Evolutionary conservation across 2,888 invertebrate genomes (phyloP), one percentile per base, ranked within the genome.

Genomic region (Drosophila meridiana): DNA sequence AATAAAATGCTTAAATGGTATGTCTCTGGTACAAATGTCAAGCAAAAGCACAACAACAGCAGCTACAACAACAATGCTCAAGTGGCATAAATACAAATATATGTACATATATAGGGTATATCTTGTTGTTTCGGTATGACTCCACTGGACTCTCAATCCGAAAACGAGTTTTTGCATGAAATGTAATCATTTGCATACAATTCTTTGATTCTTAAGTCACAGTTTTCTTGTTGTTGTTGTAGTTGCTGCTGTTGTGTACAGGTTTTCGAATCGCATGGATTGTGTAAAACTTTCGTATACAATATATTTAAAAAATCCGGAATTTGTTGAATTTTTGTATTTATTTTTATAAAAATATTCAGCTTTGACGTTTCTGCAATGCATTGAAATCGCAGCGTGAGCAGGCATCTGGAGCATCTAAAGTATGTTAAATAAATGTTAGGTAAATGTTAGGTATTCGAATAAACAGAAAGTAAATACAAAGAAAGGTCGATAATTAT

Each of bases 111-210:
- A 58, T 65, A 20, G 47, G 26, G 52, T 52, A 52, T 52, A 36
- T 47, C 52, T 53, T 50, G 34, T 56, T 43, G 47, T 60, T 69
- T 20, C 20, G 55, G 8, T 65, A 20, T 30, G 78, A 78, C 69
- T 68, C 66, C 47, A 53, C 43, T 40, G 48, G 53, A 48, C 45
- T 66, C 69, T 78, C 53, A 63, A 66, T 58, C 30, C 61, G 43
- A 76, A 90, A 87, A 89, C 86, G 56, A 70, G 86, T 87, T 87
- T 89, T 69, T 48, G 70, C 68, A 56, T 76, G 32, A 70, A 70
- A 64, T 67, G 9, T 26, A 60, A 63, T 62, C 63, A 88, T 87
- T 89, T 90, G 89, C 87, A 87, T 90, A 81, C 68, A 73, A 68
- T 78, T 82, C 80, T 75, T 70, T 52, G 73, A 81, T 69, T 69